phyloP scores from a whole-genome alignment of 2,797 vertebrate species.

The Diplodus puntazzo region DNA sequence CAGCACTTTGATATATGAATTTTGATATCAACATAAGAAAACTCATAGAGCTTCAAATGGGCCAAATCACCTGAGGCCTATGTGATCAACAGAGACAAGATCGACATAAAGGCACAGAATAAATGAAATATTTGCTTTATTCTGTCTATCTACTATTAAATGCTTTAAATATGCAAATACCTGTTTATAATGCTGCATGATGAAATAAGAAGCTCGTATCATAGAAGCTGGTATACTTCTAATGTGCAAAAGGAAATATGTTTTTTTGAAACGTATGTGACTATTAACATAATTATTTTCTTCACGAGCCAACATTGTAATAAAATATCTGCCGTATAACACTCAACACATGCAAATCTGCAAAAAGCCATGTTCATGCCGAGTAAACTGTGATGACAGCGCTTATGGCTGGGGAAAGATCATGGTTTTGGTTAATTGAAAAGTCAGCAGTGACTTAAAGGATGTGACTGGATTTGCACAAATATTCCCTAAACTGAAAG shows the following conservation, averaged over 20 bases:
- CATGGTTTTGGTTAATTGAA: background rate
- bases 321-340: background rate
- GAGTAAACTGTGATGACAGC: background rate
- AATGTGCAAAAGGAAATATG: background rate
- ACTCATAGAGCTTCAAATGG: no score
- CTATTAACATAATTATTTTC: background rate
- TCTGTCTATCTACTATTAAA: background rate
- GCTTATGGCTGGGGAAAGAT: background rate
- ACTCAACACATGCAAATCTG: background rate
- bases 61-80: background rate
- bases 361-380: no score
- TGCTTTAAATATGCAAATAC: background rate
- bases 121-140: background rate
- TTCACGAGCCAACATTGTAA: background rate
- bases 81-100: background rate
- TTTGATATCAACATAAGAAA: background rate
- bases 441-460: background rate
- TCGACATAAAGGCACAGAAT: background rate
- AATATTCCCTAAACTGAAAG: background rate
- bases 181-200: conserved; percentile 12
- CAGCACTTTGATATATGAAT: background rate
- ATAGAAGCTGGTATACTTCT: background rate
- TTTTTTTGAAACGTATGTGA: background rate
- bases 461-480: background rate
- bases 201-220: background rate